Percentiles rank a stretch among this genome's conserved stretches.
These are phyloP conservation scores for Monochamus saltuarius DNA, from an alignment of 1,140 invertebrate species.

Conservation along the genomic window DNA sequence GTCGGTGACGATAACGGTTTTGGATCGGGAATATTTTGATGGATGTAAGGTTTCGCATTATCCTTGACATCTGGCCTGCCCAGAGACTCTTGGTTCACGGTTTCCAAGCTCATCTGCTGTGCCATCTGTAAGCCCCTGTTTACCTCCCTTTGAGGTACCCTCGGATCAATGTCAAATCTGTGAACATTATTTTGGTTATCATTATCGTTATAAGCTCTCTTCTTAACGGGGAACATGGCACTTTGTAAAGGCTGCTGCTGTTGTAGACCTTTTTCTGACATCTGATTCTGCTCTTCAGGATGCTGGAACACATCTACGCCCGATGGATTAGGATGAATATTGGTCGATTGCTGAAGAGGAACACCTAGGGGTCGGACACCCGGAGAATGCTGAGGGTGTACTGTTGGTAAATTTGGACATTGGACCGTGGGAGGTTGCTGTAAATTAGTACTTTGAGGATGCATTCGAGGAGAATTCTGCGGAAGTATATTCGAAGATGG, in stretches of 20 bases:
- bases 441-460: slow-evolving; percentile 1
- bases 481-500: not conserved
- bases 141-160: slow-evolving; percentile 8
- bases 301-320: slow-evolving; percentile 42
- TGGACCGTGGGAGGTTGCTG: no score
- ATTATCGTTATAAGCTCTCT: slow-evolving; percentile 60
- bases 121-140: not conserved
- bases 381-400: not conserved
- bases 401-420: no score
- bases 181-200: slow-evolving; percentile 36
- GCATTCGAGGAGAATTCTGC: slow-evolving; percentile 17
- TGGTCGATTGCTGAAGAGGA: not conserved
- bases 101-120: no score
- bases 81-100: no score
- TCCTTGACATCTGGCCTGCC: no score
- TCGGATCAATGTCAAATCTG: not conserved
- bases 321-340: slow-evolving; percentile 41
- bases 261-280: not conserved
- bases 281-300: slow-evolving; percentile 12
- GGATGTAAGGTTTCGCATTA: slow-evolving; percentile 26
- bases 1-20: slow-evolving; percentile 22
- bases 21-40: slow-evolving; percentile 43
- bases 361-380: not conserved
- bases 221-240: slow-evolving; percentile 56
- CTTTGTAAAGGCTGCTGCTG: slow-evolving; percentile 15